Evolutionary conservation across 2,888 invertebrate genomes (phyloP).

Genomic region (Uloborus plumipes): DNA sequence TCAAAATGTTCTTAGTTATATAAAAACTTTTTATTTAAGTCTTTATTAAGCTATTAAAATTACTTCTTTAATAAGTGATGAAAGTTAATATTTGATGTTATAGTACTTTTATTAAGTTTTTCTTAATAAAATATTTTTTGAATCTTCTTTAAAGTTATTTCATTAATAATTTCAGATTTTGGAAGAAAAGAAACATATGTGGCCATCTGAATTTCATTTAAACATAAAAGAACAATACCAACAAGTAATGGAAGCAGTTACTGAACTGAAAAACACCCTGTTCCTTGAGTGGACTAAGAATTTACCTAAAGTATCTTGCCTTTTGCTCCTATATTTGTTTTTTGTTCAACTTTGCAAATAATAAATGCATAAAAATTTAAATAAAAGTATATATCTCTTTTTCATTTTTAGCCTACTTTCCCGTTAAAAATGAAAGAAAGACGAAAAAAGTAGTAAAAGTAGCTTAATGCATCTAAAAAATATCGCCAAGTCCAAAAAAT

Average conservation of each 20-base stretch:
- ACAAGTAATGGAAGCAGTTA: constrained; percentile 22
- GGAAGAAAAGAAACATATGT: constrained; percentile 15
- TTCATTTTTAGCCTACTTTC: no score
- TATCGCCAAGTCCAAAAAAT: no score
- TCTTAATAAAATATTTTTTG: no score
- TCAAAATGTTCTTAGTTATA: no score
- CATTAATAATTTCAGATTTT: constrained; percentile 13
- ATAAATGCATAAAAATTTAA: not conserved
- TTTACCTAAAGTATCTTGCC: constrained; percentile 37
- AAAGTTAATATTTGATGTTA: no score
- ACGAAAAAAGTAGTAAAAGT: no score
- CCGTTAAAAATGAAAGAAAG: no score
- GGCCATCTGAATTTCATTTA: constrained; percentile 33
- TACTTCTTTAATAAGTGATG: no score
- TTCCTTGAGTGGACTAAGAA: constrained; percentile 54
- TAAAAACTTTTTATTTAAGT: no score
- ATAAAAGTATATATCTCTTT: not conserved
- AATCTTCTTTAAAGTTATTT: not conserved
- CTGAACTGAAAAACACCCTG: constrained; percentile 36
- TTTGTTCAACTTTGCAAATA: not conserved
- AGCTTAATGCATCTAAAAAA: no score
- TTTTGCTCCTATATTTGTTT: not conserved
- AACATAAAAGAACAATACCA: constrained; percentile 24
- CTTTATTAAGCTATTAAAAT: no score
- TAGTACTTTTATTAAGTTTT: no score